A percentile compares a stretch with the other conserved stretches of the same genome.
These are phyloP conservation scores for Neosilurus hyrtlii DNA, from an alignment of 2,797 vertebrate genomes.

Conservation along the genomic window DNA sequence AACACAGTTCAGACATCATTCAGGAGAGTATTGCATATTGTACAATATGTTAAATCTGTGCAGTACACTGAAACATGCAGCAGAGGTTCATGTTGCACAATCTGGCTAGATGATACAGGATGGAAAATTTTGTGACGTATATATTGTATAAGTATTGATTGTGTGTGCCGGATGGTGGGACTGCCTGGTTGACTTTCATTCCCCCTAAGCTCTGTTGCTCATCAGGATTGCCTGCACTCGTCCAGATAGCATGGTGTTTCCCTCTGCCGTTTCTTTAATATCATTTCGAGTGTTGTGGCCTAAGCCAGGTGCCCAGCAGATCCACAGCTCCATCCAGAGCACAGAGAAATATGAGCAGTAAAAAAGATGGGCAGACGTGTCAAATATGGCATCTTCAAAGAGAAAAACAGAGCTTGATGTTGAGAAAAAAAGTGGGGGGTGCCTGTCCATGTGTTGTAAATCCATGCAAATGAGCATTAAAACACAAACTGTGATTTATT, in stretches of 20 bases:
- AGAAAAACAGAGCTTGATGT: neutral
- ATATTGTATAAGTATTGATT: slow-evolving; percentile 63
- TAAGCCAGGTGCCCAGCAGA: slow-evolving; percentile 22
- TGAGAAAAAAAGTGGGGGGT: neutral
- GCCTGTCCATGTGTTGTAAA: neutral
- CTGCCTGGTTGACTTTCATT: slow-evolving; percentile 51
- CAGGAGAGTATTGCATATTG: neutral
- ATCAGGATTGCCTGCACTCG: slow-evolving; percentile 43
- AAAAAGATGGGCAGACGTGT: neutral
- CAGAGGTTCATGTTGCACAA: neutral
- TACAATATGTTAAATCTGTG: no score
- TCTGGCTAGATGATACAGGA: slow-evolving; percentile 19
- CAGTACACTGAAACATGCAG: neutral
- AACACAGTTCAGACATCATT: neutral
- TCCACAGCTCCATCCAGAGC: slow-evolving; percentile 27
- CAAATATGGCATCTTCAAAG: slow-evolving; percentile 23
- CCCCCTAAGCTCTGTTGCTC: slow-evolving; percentile 55
- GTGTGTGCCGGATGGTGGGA: slow-evolving; percentile 20
- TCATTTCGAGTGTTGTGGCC: slow-evolving; percentile 31
- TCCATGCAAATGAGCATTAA: neutral
- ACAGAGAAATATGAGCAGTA: slow-evolving; percentile 22
- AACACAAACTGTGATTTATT: neutral
- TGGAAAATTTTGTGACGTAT: slow-evolving; percentile 64
- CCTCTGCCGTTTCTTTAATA: slow-evolving; percentile 45
- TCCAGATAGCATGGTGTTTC: slow-evolving; percentile 35